These are phyloP conservation scores for Penaeus japonicus DNA, from an alignment of 1,140 invertebrate species.

Conservation along the genomic window DNA sequence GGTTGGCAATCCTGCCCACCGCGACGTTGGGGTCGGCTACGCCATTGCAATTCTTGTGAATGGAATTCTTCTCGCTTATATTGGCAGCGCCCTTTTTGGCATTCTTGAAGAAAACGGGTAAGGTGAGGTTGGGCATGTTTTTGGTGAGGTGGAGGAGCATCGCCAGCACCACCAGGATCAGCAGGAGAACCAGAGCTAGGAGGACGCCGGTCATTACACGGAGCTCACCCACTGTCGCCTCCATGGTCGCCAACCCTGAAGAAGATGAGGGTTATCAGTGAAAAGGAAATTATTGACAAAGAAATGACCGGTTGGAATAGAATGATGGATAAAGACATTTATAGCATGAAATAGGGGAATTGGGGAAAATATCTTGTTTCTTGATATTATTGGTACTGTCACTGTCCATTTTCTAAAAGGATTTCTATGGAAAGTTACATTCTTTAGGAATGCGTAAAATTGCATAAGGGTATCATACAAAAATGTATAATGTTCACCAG, in stretches of 20 bases:
- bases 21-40: neutral
- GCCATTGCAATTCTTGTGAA: neutral
- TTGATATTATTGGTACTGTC: no score
- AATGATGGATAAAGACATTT: no score
- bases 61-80: neutral
- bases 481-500: no score
- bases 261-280: neutral
- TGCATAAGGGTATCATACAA: no score
- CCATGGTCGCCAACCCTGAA: constrained; percentile 1
- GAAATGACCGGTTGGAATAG: no score
- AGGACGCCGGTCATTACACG: constrained; percentile 20
- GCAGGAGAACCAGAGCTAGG: neutral
- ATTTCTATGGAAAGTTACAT: no score
- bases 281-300: no score
- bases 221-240: neutral
- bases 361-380: no score
- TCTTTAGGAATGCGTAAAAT: no score
- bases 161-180: neutral
- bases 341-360: no score
- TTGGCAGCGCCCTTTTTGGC: neutral
- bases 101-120: constrained; percentile 13
- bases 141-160: neutral
- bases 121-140: neutral
- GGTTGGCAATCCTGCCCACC: constrained; percentile 10
- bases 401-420: no score